Conservation (phyloP, 2,888 invertebrate species). For the Amphiduros pacificus region DNA sequence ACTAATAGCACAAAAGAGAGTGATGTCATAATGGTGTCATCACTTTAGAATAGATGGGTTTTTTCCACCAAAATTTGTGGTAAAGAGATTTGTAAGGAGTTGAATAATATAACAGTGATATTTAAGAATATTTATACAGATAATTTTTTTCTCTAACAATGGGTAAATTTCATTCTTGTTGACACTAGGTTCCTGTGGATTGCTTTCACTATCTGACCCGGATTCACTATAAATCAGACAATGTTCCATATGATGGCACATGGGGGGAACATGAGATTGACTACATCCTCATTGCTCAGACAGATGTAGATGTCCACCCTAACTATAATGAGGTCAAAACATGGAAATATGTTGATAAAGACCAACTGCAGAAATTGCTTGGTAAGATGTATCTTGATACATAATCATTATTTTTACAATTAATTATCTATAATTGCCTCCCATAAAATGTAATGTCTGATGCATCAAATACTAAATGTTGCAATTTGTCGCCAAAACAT, state of each 20-base stretch:
- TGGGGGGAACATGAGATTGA: slow-evolving; percentile 99
- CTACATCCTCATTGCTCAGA: slow-evolving; percentile 79
- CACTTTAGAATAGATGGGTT: no score
- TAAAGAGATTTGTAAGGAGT: no score
- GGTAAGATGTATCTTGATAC: not conserved
- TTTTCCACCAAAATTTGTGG: no score
- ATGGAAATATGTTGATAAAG: slow-evolving; percentile 40
- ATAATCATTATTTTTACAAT: not conserved
- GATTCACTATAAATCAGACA: slow-evolving; percentile 79
- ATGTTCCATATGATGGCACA: slow-evolving; percentile 51
- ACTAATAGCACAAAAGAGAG: no score
- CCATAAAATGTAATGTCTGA: not conserved
- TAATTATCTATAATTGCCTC: not conserved
- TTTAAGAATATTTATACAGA: no score
- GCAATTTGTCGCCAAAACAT: not conserved
- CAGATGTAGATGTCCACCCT: slow-evolving; percentile 72
- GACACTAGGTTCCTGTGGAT: slow-evolving; percentile 63
- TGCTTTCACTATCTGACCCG: slow-evolving; percentile 83
- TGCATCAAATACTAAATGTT: not conserved
- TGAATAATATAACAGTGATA: no score
- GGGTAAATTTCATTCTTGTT: no score
- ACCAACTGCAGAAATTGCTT: slow-evolving; percentile 35
- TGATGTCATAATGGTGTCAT: no score
- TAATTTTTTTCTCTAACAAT: no score
- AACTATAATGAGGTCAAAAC: slow-evolving; percentile 85